These are phyloP conservation scores for Helicolenus hilgendorfi DNA, from an alignment of 2,797 vertebrate species.

Conservation along the genomic window DNA sequence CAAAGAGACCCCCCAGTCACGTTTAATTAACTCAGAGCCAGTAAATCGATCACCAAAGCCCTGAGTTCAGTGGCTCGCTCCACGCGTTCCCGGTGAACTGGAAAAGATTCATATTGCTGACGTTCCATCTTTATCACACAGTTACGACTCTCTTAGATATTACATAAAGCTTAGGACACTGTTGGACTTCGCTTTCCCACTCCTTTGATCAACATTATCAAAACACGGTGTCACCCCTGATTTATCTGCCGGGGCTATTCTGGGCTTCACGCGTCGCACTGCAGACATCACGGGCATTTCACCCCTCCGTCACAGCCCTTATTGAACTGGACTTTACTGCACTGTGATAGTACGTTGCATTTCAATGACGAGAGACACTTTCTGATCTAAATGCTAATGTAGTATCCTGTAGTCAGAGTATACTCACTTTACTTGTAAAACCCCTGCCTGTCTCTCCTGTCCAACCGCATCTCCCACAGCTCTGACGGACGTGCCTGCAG, in stretches of 20 bases:
- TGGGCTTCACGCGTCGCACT: constrained; percentile 35
- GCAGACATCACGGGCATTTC: constrained; percentile 56
- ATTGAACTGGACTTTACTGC: constrained; percentile 73
- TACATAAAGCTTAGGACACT: constrained; percentile 41
- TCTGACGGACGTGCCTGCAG: constrained; percentile 70
- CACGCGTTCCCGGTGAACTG: constrained; percentile 45
- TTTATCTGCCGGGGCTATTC: constrained; percentile 56
- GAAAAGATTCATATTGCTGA: constrained; percentile 70
- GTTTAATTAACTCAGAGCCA: constrained; percentile 73
- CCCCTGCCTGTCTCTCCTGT: constrained; percentile 43
- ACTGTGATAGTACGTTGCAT: constrained; percentile 59
- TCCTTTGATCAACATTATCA: constrained; percentile 73
- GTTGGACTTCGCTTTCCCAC: constrained; percentile 33
- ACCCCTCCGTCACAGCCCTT: constrained; percentile 33
- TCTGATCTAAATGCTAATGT: constrained; percentile 86
- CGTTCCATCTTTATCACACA: constrained; percentile 40
- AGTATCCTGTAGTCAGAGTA: constrained; percentile 55
- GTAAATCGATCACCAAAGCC: constrained; percentile 63
- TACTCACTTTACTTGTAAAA: constrained; percentile 71
- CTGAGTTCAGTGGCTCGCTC: constrained; percentile 18
- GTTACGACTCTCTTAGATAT: constrained; percentile 69
- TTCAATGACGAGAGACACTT: constrained; percentile 61
- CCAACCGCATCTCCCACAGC: constrained; percentile 64
- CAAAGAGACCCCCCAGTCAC: constrained; percentile 40
- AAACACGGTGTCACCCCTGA: constrained; percentile 48